Conservation (phyloP, 2,113 vertebrate genomes). For the Brachypodius melanocephalos region DNA sequence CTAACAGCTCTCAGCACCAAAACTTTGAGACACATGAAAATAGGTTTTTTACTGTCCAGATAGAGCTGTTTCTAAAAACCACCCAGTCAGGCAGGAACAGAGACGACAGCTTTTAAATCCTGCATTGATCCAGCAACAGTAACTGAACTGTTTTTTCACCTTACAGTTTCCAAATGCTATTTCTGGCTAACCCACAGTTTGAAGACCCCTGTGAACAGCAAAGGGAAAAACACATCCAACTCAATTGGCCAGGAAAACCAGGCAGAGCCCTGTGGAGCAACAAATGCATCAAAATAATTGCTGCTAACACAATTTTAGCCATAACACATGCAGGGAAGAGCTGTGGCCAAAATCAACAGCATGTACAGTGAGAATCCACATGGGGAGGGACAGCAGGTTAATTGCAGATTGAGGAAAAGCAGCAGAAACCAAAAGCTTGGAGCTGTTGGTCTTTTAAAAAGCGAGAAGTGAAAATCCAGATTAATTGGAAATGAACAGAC, state of each 20-base stretch:
- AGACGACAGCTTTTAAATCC: not conserved
- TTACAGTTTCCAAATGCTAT: constrained; percentile 9
- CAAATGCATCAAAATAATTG: constrained; percentile 55
- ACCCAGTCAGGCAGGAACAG: not conserved
- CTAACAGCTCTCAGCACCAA: not conserved
- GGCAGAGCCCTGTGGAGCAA: constrained; percentile 43
- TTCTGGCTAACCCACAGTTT: constrained; percentile 30
- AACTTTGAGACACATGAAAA: not conserved
- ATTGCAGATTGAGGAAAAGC: constrained; percentile 47
- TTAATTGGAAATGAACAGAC: constrained; percentile 48
- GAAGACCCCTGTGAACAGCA: constrained; percentile 7
- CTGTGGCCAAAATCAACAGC: constrained; percentile 57
- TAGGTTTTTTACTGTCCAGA: not conserved
- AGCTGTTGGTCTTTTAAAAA: constrained; percentile 23
- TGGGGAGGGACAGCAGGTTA: constrained; percentile 54
- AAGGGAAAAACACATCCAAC: not conserved
- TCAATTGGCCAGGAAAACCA: constrained; percentile 3
- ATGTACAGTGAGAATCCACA: constrained; percentile 43
- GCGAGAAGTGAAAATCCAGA: constrained; percentile 26
- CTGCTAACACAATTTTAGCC: constrained; percentile 53
- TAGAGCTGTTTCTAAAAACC: constrained; percentile 13
- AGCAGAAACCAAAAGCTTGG: constrained; percentile 16
- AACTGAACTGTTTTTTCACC: constrained; percentile 27
- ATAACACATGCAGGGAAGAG: constrained; percentile 13
- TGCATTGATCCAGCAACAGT: not conserved